Percentiles rank a stretch among this genome's conserved stretches.
phyloP scores from a whole-genome alignment of 2,888 invertebrate genomes.

The Chrysodeixis includens region DNA sequence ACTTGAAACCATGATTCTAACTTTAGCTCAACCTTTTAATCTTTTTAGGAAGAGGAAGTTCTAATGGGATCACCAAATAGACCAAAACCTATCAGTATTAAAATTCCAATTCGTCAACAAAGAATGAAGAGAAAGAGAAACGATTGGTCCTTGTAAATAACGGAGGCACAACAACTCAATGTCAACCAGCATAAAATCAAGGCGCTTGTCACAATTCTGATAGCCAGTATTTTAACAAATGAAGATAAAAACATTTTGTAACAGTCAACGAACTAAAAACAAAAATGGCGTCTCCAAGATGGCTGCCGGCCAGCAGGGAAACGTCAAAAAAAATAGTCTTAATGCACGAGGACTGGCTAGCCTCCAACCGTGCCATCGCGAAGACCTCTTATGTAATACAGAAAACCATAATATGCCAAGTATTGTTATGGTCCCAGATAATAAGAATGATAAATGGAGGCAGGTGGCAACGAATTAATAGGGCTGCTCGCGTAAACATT shows the following conservation, averaged over 20 bases:
- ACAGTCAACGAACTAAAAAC: slow-evolving; percentile 70
- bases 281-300: slow-evolving; percentile 66
- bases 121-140: no score
- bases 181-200: background rate
- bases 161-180: no score
- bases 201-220: no score
- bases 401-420: slow-evolving; percentile 62
- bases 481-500: slow-evolving; percentile 30
- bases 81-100: no score
- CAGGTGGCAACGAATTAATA: slow-evolving; percentile 63
- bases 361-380: slow-evolving; percentile 76
- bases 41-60: no score
- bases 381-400: slow-evolving; percentile 64
- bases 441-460: slow-evolving; percentile 60
- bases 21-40: no score
- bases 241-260: slow-evolving; percentile 14
- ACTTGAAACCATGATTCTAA: no score
- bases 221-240: background rate
- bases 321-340: slow-evolving; percentile 72
- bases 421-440: slow-evolving; percentile 54
- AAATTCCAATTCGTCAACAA: no score
- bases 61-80: no score
- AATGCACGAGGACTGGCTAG: slow-evolving; percentile 73
- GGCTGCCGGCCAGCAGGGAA: slow-evolving; percentile 75
- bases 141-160: no score